phyloP scores from a whole-genome alignment of 2,888 invertebrate species.

The Sphinx pinastri region DNA sequence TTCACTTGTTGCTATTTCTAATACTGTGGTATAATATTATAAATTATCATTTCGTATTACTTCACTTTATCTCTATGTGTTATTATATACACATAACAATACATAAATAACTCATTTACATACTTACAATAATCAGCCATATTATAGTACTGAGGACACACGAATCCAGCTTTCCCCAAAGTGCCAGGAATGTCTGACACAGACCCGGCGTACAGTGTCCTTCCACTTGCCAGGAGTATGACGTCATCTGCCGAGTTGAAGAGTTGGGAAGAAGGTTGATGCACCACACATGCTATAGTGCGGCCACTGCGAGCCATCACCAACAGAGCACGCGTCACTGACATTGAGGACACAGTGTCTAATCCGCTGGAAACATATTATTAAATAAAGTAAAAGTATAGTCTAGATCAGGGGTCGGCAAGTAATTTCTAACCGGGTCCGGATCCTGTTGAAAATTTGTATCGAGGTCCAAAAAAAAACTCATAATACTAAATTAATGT shows the following conservation, averaged over 20 bases:
- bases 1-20: slow-evolving; percentile 85
- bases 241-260: slow-evolving; percentile 90
- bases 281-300: slow-evolving; percentile 90
- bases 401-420: no score
- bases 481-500: no score
- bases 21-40: slow-evolving; percentile 63
- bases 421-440: no score
- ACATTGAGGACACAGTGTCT: slow-evolving; percentile 88
- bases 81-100: not conserved
- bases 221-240: slow-evolving; percentile 87
- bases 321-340: slow-evolving; percentile 85
- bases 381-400: no score
- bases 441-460: no score
- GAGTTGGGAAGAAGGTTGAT: slow-evolving; percentile 90
- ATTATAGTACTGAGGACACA: slow-evolving; percentile 91
- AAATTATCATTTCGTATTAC: no score
- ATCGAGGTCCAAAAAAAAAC: no score
- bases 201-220: slow-evolving; percentile 87
- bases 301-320: slow-evolving; percentile 86
- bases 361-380: slow-evolving; percentile 75
- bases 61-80: not conserved
- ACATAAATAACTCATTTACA: not conserved
- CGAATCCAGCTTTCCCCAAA: slow-evolving; percentile 83
- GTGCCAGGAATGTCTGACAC: slow-evolving; percentile 84
- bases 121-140: slow-evolving; percentile 89